Evolutionary conservation across 1,140 invertebrate species (phyloP).

Genomic region (Parapsyche elsis): DNA sequence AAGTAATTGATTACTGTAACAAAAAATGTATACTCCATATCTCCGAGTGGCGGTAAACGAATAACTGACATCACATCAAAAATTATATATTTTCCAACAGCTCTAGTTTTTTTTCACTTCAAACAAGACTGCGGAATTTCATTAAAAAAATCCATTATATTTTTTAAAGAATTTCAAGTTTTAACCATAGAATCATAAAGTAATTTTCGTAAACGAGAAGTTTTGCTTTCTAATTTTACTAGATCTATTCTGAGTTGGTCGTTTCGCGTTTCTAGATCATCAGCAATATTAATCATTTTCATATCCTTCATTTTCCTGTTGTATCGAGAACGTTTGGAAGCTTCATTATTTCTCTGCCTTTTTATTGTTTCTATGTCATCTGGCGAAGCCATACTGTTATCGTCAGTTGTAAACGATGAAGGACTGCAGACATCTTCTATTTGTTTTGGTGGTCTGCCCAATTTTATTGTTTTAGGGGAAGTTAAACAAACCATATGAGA

Average conservation of each 20-base stretch:
- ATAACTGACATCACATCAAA: too few species aligned
- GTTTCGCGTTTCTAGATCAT: conserved; percentile 64
- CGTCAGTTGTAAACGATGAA: conserved; percentile 56
- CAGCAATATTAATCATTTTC: conserved; percentile 62
- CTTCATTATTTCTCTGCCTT: conserved; percentile 81
- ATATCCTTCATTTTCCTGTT: conserved; percentile 77
- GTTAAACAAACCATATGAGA: neutral
- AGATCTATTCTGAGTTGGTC: conserved; percentile 61
- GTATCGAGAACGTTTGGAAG: conserved; percentile 76
- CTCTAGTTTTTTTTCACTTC: too few species aligned
- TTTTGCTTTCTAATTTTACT: conserved; percentile 63
- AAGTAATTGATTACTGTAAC: too few species aligned
- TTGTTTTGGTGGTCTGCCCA: conserved; percentile 33
- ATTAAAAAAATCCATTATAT: too few species aligned
- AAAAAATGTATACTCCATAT: too few species aligned
- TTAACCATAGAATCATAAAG: neutral
- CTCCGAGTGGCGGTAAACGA: too few species aligned
- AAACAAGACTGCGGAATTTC: too few species aligned
- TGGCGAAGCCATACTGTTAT: conserved; percentile 60
- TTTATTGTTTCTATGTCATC: conserved; percentile 72
- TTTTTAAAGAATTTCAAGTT: neutral
- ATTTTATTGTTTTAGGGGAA: neutral
- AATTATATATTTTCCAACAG: too few species aligned
- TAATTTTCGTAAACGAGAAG: conserved; percentile 10
- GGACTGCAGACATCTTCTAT: conserved; percentile 43